phyloP scores from a whole-genome alignment of 2,888 invertebrate species.

The Ditula angustiorana region DNA sequence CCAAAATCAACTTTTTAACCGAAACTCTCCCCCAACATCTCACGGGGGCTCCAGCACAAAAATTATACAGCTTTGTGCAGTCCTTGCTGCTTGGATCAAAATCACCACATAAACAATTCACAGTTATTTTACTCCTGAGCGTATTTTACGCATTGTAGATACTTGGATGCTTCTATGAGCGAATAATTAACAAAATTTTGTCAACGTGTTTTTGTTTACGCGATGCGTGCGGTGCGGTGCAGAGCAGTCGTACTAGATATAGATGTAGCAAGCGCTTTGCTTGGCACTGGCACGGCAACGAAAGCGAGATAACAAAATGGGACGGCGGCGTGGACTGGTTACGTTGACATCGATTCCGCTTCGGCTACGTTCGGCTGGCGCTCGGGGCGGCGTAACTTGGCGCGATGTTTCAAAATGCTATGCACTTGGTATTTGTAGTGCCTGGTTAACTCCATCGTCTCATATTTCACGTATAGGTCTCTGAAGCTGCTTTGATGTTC shows the following conservation, averaged over 20 bases:
- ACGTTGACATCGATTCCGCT: conserved; percentile 78
- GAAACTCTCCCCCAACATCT: conserved; percentile 78
- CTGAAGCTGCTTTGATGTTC: background rate
- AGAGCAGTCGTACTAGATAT: conserved; percentile 10
- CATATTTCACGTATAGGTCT: background rate
- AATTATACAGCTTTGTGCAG: conserved; percentile 68
- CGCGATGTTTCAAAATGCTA: conserved; percentile 32
- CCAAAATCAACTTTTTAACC: conserved; percentile 71
- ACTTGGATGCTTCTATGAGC: conserved; percentile 5
- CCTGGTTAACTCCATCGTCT: background rate
- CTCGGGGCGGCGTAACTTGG: conserved; percentile 28
- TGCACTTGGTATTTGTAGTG: background rate
- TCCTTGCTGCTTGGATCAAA: conserved; percentile 52
- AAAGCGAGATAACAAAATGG: conserved; percentile 69
- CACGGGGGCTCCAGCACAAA: conserved; percentile 72
- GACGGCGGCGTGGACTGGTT: conserved; percentile 55
- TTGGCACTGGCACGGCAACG: conserved; percentile 39
- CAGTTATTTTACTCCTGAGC: conserved; percentile 79
- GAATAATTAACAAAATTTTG: conserved; percentile 12
- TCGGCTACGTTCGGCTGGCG: conserved; percentile 75
- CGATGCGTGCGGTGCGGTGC: conserved; percentile 41
- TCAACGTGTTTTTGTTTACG: conserved; percentile 53
- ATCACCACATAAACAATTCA: conserved; percentile 45
- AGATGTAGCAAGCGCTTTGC: background rate
- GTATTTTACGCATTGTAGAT: conserved; percentile 76